Base-by-base conservation (phyloP, 2,888 invertebrate species). In the Napeogenes sylphis region DNA sequence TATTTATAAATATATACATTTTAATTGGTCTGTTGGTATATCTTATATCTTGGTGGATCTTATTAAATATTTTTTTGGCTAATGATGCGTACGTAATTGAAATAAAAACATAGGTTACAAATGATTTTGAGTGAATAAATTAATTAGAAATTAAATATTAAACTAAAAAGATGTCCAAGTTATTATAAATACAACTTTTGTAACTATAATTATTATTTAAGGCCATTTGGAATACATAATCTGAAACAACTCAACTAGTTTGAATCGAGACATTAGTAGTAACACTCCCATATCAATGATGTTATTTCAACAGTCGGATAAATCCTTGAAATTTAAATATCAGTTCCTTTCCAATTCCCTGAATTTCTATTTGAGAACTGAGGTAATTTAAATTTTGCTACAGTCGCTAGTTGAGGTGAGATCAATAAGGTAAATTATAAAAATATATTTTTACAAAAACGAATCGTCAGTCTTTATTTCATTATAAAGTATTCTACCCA, bases 281-380 rank as follows among this genome's bases (percentile, higher is more conserved):
- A 33, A 56, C 55, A 54, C 59, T 55, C 61, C 55, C 61, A 59
- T 55, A 56, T 61, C 62, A 64, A 58, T 65, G 63, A 62, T 65
- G 61, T 57, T 58, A 61, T 69, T 66, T 66, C 67, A 66, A 65
- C 64, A 64, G 57, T 47, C 55, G 53, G 61, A 54, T 60, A 58
- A 65, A 70, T 62, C 72, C 72, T 73, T 72, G 70, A 70, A 68
- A 69, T 69, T 70, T 70, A 70, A 71, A 72, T 70, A 70, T 66
- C 70, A 70, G 61, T 64, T 64, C 70, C 70, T 71, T 70, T 72
- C 70, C 66, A 71, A 67, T 67, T 61, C 63, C 63, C 61, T 58
- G 58, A 63, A 62, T 66, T 62, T 62, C 65, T 63, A 63, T 63
- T 62, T 57, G 56, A 53, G 59, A 55, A 55, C 47, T 55, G 45